phyloP scores from a whole-genome alignment of 2,113 vertebrate genomes.

The Barbus barbus region DNA sequence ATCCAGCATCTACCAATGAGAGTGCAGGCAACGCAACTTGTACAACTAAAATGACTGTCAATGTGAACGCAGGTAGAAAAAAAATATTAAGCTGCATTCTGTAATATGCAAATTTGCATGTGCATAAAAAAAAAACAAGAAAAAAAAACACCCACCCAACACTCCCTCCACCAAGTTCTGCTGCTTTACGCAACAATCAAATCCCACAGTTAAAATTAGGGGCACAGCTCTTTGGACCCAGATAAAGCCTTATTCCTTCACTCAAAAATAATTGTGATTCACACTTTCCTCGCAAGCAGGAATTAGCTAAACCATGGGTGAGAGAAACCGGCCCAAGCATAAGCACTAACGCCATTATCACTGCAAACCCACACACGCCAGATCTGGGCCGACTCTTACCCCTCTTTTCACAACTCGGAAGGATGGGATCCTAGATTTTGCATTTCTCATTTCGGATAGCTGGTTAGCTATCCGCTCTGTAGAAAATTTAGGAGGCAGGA shows the following conservation, averaged over 20 bases:
- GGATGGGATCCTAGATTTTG: constrained; percentile 92
- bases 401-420: constrained; percentile 90
- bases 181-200: neutral
- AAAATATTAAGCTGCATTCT: neutral
- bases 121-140: neutral
- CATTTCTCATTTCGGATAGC: constrained; percentile 92
- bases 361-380: constrained; percentile 36
- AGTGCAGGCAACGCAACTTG: neutral
- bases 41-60: neutral
- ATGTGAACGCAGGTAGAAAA: neutral
- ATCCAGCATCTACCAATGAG: neutral
- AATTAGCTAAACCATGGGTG: constrained; percentile 27
- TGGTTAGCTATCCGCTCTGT: constrained; percentile 91
- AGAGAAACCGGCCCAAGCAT: constrained; percentile 10
- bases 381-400: constrained; percentile 82
- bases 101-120: neutral
- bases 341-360: constrained; percentile 14
- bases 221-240: constrained; percentile 27
- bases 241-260: constrained; percentile 16
- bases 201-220: neutral
- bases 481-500: constrained; percentile 84
- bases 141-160: neutral
- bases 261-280: neutral
- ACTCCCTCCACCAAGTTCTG: constrained; percentile 11
- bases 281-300: neutral